phyloP scores from a whole-genome alignment of 2,113 vertebrate genomes.

The Hemichromis elongatus region DNA sequence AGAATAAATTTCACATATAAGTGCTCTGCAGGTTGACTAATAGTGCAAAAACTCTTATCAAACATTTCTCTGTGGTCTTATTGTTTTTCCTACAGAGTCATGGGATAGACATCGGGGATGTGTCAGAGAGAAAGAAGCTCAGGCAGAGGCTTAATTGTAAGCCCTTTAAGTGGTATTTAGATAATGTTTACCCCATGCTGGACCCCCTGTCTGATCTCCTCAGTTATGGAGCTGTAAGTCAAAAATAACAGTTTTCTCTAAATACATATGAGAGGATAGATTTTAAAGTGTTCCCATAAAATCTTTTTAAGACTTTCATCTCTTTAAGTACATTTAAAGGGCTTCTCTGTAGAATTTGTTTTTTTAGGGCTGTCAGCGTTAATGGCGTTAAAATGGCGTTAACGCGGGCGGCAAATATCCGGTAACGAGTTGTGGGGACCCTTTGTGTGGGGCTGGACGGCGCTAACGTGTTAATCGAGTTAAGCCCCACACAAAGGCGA shows the following conservation, averaged over 20 bases:
- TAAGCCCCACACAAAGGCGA: too few relatives aligned
- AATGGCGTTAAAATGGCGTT: too few relatives aligned
- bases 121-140: constrained; percentile 85
- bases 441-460: too few relatives aligned
- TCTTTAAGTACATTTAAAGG: neutral
- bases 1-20: neutral
- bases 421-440: too few relatives aligned
- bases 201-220: constrained; percentile 3
- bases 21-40: neutral
- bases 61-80: neutral
- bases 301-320: neutral
- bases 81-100: constrained; percentile 74
- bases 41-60: neutral
- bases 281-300: neutral
- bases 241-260: neutral
- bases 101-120: constrained; percentile 88
- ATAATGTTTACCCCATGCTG: constrained; percentile 86
- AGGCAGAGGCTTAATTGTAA: constrained; percentile 87
- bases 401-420: too few relatives aligned
- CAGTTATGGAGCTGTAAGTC: constrained; percentile 64
- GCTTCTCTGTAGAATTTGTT: neutral
- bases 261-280: neutral
- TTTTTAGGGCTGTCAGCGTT: too few relatives aligned
- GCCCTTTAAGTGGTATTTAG: constrained; percentile 92
- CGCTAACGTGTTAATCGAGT: too few relatives aligned